Conservation (phyloP, 2,888 invertebrate genomes). For the Stenotaenia linearis region DNA sequence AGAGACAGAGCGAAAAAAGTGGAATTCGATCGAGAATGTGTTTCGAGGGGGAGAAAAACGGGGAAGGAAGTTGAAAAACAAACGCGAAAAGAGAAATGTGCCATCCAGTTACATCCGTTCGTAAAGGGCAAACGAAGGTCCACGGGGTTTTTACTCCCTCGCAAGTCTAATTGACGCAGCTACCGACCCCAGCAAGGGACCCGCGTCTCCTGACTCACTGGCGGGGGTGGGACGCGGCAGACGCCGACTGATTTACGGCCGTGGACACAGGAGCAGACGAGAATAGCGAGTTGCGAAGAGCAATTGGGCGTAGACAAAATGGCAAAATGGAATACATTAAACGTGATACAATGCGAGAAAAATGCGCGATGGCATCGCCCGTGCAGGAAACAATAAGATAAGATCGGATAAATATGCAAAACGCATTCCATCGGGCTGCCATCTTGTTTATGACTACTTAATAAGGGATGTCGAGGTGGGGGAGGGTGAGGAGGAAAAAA, state of each 20-base stretch:
- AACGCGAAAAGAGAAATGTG: neutral
- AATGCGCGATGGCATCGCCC: neutral
- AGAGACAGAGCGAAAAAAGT: neutral
- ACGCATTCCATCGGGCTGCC: neutral
- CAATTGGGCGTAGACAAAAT: neutral
- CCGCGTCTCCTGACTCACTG: constrained; percentile 12
- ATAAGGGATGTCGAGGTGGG: neutral
- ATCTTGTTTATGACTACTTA: constrained; percentile 15
- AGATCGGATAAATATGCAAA: neutral
- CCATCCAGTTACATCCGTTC: constrained; percentile 1
- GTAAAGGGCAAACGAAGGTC: constrained; percentile 5
- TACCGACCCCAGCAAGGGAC: neutral
- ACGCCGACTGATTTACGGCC: constrained; percentile 6
- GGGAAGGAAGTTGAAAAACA: neutral
- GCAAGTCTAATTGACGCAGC: neutral
- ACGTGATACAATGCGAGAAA: constrained; percentile 14
- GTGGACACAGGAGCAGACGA: constrained; percentile 3
- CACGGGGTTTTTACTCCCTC: neutral
- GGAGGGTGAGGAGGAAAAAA: neutral
- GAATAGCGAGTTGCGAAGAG: neutral
- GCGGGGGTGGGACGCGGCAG: neutral
- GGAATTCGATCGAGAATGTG: neutral
- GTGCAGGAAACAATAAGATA: neutral
- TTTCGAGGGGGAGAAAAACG: neutral
- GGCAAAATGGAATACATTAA: constrained; percentile 16